Percentiles rank a stretch among this genome's conserved stretches.
Conservation (phyloP, 2,113 vertebrate genomes). For the Chroicocephalus ridibundus region DNA sequence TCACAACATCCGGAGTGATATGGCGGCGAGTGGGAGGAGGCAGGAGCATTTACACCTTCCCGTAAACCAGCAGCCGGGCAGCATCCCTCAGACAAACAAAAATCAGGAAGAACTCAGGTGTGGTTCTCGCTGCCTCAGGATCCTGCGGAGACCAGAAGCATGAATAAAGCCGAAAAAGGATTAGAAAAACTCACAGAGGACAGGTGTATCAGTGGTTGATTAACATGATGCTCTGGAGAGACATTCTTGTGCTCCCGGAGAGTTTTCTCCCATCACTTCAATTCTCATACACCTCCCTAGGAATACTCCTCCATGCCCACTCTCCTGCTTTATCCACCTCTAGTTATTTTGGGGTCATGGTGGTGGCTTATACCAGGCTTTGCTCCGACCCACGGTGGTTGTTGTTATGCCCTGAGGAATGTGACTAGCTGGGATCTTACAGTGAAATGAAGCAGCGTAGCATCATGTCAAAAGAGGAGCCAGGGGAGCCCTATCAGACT, state of each 20-base stretch:
- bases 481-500: background rate
- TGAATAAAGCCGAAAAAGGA: background rate
- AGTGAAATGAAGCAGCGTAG: background rate
- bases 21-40: fast-evolving
- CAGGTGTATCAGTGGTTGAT: background rate
- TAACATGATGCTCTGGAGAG: background rate
- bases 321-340: background rate
- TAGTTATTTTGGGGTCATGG: background rate
- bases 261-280: background rate
- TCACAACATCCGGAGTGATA: background rate
- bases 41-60: background rate
- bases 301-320: background rate
- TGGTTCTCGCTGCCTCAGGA: background rate
- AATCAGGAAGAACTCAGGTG: background rate
- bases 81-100: background rate
- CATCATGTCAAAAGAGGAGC: background rate
- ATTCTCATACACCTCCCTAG: background rate
- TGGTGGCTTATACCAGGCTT: background rate
- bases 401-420: background rate
- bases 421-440: background rate
- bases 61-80: background rate
- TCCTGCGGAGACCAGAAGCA: background rate
- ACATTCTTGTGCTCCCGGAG: fast-evolving
- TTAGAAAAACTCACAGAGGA: fast-evolving
- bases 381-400: background rate